These are phyloP conservation scores for Antechinus stuartii DNA, from an alignment of 2,113 vertebrate genomes.

Conservation along the genomic window DNA sequence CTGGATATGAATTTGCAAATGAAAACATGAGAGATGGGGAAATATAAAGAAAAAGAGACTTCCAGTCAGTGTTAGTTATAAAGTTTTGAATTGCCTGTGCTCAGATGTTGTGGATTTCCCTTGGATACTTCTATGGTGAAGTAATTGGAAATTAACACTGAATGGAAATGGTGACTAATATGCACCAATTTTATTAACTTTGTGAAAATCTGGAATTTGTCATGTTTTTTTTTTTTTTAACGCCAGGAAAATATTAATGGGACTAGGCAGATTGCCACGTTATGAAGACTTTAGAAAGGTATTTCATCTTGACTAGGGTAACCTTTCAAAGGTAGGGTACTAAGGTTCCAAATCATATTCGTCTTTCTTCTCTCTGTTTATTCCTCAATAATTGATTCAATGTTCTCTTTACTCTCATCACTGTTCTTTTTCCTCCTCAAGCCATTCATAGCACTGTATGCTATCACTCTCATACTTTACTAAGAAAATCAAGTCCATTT, in stretches of 20 bases:
- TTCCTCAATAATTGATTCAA: neutral
- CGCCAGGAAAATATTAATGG: neutral
- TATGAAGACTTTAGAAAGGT: neutral
- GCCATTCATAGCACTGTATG: neutral
- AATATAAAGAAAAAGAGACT: constrained; percentile 16
- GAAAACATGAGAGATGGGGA: constrained; percentile 28
- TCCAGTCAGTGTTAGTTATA: neutral
- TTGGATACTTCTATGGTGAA: neutral
- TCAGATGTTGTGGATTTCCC: constrained; percentile 24
- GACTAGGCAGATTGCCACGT: neutral
- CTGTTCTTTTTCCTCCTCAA: neutral
- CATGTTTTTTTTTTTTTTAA: neutral
- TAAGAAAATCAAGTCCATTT: neutral
- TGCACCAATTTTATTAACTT: neutral
- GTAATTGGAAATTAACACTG: constrained; percentile 12
- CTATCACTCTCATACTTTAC: neutral
- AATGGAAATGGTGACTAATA: neutral
- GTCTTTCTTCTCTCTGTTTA: neutral
- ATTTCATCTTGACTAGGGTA: neutral
- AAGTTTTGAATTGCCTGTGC: constrained; percentile 13
- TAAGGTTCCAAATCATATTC: neutral
- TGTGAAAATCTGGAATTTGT: constrained; percentile 12
- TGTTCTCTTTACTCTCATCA: neutral
- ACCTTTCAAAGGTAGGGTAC: neutral
- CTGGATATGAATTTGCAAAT: neutral